Percentiles rank a stretch among this genome's conserved stretches.
These are phyloP conservation scores for Onthophagus sagittarius DNA, from an alignment of 2,888 invertebrate genomes.

Conservation along the genomic window DNA sequence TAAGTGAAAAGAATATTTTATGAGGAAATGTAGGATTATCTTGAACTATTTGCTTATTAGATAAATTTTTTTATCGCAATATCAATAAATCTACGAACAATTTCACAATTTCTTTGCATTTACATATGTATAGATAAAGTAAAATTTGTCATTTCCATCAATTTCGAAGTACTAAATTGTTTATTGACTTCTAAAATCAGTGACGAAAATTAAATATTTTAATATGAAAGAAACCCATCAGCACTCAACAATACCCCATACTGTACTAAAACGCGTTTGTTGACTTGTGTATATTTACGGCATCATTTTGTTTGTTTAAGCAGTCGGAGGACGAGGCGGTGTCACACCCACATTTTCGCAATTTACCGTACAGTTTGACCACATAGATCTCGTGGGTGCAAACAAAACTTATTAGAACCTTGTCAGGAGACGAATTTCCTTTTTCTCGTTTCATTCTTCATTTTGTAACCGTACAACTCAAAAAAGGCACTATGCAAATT, in stretches of 20 bases:
- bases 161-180: neutral
- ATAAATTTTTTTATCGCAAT: too few species aligned
- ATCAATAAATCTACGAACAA: too few species aligned
- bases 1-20: too few species aligned
- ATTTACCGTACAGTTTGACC: neutral
- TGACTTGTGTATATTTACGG: constrained; percentile 1
- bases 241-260: neutral
- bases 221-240: neutral
- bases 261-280: constrained; percentile 2
- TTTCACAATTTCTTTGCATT: too few species aligned
- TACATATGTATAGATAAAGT: too few species aligned
- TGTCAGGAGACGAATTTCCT: too few species aligned
- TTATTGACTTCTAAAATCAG: too few species aligned
- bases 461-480: too few species aligned
- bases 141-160: neutral
- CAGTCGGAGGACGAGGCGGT: neutral
- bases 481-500: neutral
- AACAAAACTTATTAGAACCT: neutral
- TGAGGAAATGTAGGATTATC: too few species aligned
- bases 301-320: constrained; percentile 2
- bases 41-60: too few species aligned
- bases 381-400: neutral
- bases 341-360: neutral
- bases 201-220: neutral
- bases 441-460: too few species aligned